Evolutionary conservation across 2,888 invertebrate species (phyloP).

Genomic region (Philaethria dido): DNA sequence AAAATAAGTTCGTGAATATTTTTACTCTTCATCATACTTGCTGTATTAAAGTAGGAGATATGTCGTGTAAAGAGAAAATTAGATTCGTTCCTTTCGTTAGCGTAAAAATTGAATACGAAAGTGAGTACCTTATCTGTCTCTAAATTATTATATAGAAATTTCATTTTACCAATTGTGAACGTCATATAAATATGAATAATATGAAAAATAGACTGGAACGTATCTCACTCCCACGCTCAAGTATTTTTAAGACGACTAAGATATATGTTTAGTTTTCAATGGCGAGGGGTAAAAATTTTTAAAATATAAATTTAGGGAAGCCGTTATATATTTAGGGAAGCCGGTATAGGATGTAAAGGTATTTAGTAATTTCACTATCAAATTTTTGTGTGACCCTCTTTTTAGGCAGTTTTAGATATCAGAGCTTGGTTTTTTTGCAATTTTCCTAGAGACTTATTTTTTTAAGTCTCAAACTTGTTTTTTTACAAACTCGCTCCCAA

Average conservation of each 20-base stretch:
- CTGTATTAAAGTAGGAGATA: not conserved
- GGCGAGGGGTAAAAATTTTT: no score
- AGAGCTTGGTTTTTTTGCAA: no score
- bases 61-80: slow-evolving; percentile 9
- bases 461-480: no score
- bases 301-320: no score
- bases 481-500: no score
- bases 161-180: not conserved
- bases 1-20: slow-evolving; percentile 12
- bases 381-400: no score
- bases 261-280: no score
- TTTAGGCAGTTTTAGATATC: no score
- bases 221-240: not conserved
- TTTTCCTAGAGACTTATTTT: no score
- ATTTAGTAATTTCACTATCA: no score
- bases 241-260: not conserved
- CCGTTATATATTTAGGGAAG: no score
- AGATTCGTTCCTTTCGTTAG: slow-evolving; percentile 17
- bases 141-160: not conserved
- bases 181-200: not conserved
- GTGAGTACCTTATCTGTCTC: not conserved
- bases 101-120: slow-evolving; percentile 7
- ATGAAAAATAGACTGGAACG: not conserved
- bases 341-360: no score
- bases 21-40: slow-evolving; percentile 12